Conservation (phyloP, 2,888 invertebrate species). For the Panopea generosa region DNA sequence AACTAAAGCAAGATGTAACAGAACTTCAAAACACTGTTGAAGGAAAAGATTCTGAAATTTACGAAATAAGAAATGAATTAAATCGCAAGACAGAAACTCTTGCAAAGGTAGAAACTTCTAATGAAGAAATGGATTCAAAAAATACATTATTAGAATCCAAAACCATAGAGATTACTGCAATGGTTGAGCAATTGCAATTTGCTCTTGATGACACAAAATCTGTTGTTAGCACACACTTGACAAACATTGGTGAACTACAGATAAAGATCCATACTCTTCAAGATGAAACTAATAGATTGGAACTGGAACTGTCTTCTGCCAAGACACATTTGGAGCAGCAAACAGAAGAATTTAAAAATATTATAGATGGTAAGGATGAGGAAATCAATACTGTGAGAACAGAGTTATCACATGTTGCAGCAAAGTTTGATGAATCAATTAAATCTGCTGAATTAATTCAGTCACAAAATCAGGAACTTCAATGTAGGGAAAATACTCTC, state of each 20-base stretch:
- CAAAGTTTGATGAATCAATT: slow-evolving; percentile 1
- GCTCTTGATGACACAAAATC: no score
- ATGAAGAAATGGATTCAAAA: slow-evolving; percentile 20
- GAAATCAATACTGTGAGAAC: neutral
- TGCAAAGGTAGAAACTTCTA: slow-evolving; percentile 15
- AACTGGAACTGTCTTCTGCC: neutral
- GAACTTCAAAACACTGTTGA: slow-evolving; percentile 39
- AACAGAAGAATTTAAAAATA: slow-evolving; percentile 12
- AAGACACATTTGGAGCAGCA: neutral
- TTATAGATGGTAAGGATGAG: neutral
- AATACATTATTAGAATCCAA: slow-evolving; percentile 18
- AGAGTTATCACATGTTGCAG: slow-evolving; percentile 12
- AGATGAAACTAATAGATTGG: no score
- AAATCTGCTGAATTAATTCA: neutral
- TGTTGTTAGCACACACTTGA: no score
- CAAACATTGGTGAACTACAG: no score
- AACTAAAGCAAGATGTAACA: slow-evolving; percentile 46
- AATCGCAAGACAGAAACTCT: slow-evolving; percentile 12
- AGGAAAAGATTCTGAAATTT: slow-evolving; percentile 14
- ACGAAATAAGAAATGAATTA: neutral
- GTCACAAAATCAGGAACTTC: slow-evolving; percentile 16
- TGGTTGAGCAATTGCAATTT: slow-evolving; percentile 15
- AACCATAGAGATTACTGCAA: slow-evolving; percentile 18
- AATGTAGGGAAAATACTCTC: slow-evolving; percentile 7
- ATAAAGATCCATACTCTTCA: no score